Evolutionary conservation across 37 sponge, comb jelly and placozoan genomes (phyloP).

Genomic region (Lycopodina hypogea): DNA sequence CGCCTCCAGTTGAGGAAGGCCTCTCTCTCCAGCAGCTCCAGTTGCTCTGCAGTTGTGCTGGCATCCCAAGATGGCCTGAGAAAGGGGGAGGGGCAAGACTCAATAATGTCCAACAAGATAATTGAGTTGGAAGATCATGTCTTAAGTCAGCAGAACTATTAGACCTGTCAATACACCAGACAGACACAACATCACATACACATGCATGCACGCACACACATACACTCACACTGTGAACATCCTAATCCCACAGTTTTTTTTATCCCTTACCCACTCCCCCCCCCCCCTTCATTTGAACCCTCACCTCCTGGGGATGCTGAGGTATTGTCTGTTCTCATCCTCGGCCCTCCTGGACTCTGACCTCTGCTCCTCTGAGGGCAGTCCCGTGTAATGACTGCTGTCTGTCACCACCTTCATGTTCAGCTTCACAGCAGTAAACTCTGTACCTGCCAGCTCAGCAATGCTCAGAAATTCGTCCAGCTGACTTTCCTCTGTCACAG

Average conservation of each 20-base stretch:
- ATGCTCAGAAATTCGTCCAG: conserved; percentile 87
- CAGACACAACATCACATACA: too few relatives aligned
- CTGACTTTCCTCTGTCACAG: conserved; percentile 85
- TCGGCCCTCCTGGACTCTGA: conserved; percentile 48
- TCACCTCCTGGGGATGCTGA: conserved; percentile 84
- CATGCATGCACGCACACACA: too few relatives aligned
- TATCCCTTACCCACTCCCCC: too few relatives aligned
- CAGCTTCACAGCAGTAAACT: conserved; percentile 90
- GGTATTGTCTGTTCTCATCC: conserved; percentile 52
- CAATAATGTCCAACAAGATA: too few relatives aligned
- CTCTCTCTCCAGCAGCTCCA: conserved; percentile 50
- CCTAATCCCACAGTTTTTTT: too few relatives aligned
- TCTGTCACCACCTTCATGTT: conserved; percentile 70
- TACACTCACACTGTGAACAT: too few relatives aligned
- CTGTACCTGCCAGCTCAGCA: conserved; percentile 87
- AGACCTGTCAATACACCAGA: not conserved
- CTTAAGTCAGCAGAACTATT: too few relatives aligned
- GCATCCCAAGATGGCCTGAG: conserved; percentile 23
- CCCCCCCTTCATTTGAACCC: too few relatives aligned
- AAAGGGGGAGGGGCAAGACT: too few relatives aligned
- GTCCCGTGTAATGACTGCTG: conserved; percentile 19
- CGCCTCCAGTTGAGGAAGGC: conserved; percentile 66
- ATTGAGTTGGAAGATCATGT: not conserved
- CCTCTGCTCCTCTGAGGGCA: conserved; percentile 60
- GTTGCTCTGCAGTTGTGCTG: conserved; percentile 29